Evolutionary conservation across 1,140 invertebrate species (phyloP).

Genomic region (Cataglyphis hispanica): DNA sequence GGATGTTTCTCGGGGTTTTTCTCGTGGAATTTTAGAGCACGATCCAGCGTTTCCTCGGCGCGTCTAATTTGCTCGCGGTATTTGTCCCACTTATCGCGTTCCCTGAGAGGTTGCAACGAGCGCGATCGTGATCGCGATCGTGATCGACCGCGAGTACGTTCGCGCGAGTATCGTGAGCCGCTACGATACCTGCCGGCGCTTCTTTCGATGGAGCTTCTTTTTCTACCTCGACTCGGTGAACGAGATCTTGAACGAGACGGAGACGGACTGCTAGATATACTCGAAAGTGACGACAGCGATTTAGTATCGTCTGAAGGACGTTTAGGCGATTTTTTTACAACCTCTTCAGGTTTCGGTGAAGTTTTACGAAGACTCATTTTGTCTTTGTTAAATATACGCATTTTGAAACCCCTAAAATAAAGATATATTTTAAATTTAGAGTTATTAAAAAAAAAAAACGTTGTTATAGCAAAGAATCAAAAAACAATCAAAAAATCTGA

Average conservation of each 20-base stretch:
- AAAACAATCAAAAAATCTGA: not conserved
- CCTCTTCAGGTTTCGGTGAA: slow-evolving; percentile 74
- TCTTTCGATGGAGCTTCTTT: slow-evolving; percentile 66
- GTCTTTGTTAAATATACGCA: slow-evolving; percentile 84
- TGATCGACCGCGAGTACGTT: slow-evolving; percentile 72
- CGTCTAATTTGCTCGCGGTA: slow-evolving; percentile 86
- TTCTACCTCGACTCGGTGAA: slow-evolving; percentile 69
- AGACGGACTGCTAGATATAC: slow-evolving; percentile 84
- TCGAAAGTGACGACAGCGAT: slow-evolving; percentile 85
- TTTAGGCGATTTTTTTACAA: slow-evolving; percentile 73
- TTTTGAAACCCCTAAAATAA: slow-evolving; percentile 82
- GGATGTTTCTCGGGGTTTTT: slow-evolving; percentile 95
- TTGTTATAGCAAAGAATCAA: not conserved
- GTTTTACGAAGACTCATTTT: slow-evolving; percentile 81
- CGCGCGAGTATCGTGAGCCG: slow-evolving; percentile 74
- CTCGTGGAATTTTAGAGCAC: slow-evolving; percentile 90
- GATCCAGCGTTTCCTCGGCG: slow-evolving; percentile 85
- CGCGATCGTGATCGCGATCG: slow-evolving; percentile 78
- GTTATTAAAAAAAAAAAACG: not conserved
- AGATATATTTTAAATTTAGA: not conserved
- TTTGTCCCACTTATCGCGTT: slow-evolving; percentile 87
- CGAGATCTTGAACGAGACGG: slow-evolving; percentile 82
- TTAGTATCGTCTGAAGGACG: slow-evolving; percentile 82
- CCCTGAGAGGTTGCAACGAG: slow-evolving; percentile 78
- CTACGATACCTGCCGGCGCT: slow-evolving; percentile 67